phyloP scores from a whole-genome alignment of 2,113 vertebrate species.

The Heterotis niloticus region DNA sequence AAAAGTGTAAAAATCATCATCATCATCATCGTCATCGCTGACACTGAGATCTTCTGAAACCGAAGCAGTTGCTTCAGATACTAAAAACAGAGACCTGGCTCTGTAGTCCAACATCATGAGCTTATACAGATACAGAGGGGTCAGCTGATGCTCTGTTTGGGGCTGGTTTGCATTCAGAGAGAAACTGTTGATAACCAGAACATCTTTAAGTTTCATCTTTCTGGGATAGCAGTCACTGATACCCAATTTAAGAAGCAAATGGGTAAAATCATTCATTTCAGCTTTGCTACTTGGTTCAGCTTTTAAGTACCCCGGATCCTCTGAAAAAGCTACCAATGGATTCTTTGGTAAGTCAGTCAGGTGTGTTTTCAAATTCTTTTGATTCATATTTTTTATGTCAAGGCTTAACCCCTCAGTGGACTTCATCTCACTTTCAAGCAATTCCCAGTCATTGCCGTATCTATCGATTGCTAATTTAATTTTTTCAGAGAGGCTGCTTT shows the following conservation, averaged over 20 bases:
- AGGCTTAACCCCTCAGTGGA: background rate
- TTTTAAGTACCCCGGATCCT: background rate
- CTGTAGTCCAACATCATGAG: conserved; percentile 22
- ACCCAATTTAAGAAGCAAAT: conserved; percentile 45
- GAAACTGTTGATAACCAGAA: background rate
- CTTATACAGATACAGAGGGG: conserved; percentile 8
- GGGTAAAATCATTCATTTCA: conserved; percentile 25
- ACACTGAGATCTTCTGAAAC: background rate
- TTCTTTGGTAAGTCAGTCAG: background rate
- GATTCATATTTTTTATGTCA: background rate
- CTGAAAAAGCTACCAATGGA: background rate
- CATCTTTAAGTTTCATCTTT: conserved; percentile 10
- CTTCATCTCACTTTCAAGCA: background rate
- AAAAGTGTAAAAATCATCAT: fast-evolving
- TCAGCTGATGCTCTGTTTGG: background rate
- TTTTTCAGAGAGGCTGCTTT: background rate
- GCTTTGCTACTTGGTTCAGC: background rate
- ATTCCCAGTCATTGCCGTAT: background rate
- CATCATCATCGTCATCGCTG: background rate
- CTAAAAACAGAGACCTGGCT: conserved; percentile 1
- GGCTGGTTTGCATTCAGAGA: background rate
- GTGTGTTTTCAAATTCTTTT: background rate
- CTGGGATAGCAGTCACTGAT: conserved; percentile 44
- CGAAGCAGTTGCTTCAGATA: too few species aligned
- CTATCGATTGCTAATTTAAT: background rate